Percentiles rank a stretch among this genome's conserved stretches.
Conservation (phyloP, 2,888 invertebrate genomes). For the Leptogaster cylindrica region DNA sequence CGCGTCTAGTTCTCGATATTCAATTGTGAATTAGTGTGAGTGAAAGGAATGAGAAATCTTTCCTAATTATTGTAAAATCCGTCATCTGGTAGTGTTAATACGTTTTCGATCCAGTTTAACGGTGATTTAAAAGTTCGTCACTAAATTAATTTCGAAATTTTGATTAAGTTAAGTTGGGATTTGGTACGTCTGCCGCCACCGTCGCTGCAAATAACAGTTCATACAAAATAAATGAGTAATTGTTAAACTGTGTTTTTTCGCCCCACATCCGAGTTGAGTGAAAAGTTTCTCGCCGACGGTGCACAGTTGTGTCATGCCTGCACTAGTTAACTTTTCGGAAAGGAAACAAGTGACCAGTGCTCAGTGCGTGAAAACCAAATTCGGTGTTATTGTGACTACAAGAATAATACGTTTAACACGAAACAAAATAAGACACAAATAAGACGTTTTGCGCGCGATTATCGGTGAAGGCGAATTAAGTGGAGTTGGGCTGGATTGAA, state of each 20-base stretch:
- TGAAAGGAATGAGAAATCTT: background rate
- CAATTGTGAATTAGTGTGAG: conserved; percentile 24
- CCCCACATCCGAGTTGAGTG: too few relatives aligned
- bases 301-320: conserved; percentile 43
- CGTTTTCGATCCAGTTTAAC: too few relatives aligned
- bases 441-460: background rate
- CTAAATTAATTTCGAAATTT: background rate
- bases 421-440: conserved; percentile 32
- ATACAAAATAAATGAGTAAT: background rate
- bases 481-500: background rate
- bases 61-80: background rate
- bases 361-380: conserved; percentile 21
- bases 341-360: conserved; percentile 3
- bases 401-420: conserved; percentile 25
- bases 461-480: conserved; percentile 3
- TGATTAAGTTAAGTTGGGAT: background rate
- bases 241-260: conserved; percentile 6
- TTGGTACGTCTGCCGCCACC: too few relatives aligned
- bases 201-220: too few relatives aligned
- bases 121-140: background rate
- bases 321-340: conserved; percentile 31
- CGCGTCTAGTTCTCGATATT: conserved; percentile 1
- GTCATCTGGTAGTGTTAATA: too few relatives aligned
- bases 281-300: too few relatives aligned
- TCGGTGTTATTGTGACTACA: background rate